phyloP scores from a whole-genome alignment of 2,113 vertebrate species.

The Aythya baeri region DNA sequence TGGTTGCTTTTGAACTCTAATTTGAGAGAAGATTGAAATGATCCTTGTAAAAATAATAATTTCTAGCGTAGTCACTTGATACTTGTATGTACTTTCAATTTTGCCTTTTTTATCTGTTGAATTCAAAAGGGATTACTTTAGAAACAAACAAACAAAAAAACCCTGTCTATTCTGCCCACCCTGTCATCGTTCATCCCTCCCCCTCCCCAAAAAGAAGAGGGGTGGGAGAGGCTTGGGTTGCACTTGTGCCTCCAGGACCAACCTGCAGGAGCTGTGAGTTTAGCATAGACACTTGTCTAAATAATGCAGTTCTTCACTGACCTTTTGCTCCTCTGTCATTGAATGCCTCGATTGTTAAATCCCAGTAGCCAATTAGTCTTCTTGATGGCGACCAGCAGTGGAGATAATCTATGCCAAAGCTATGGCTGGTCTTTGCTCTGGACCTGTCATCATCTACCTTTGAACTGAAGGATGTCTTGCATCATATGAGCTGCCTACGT shows the following conservation, averaged over 20 bases:
- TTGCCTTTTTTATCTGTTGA: not conserved
- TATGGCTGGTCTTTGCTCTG: conserved; percentile 7
- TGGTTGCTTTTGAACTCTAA: not conserved
- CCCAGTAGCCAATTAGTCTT: conserved; percentile 27
- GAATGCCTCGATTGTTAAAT: conserved; percentile 35
- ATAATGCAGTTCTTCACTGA: conserved; percentile 12
- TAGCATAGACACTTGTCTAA: not conserved
- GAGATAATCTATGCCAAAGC: not conserved
- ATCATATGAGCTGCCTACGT: not conserved
- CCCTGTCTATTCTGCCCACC: not conserved
- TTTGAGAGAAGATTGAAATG: not conserved
- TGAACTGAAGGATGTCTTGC: not conserved
- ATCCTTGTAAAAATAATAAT: not conserved
- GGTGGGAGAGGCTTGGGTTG: not conserved
- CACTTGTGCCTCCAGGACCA: not conserved
- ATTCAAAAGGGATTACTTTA: not conserved
- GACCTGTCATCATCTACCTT: conserved; percentile 6
- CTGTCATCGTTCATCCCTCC: not conserved
- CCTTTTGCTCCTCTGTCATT: not conserved
- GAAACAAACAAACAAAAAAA: not conserved
- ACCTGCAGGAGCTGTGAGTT: not conserved
- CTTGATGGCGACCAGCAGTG: conserved; percentile 2
- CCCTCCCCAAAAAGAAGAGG: fast-evolving
- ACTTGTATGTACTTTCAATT: not conserved
- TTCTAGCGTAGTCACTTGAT: not conserved